A percentile compares a stretch with the other conserved stretches of the same genome.
Conservation (phyloP, 1,140 invertebrate species). For the Pseudobourletiella spinata region DNA sequence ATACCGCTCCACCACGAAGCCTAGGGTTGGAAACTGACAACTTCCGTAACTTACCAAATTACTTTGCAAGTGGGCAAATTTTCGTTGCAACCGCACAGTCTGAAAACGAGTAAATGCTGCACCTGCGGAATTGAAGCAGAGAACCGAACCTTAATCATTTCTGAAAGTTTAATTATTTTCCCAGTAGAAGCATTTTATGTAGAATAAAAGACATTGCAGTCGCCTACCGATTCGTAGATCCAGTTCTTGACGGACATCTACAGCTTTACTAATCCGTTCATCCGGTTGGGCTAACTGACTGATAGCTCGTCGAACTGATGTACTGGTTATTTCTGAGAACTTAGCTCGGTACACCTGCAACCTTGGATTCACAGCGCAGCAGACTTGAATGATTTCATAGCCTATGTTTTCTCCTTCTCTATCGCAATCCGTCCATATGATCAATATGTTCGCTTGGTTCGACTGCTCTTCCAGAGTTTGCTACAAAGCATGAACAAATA, state of each 20-base stretch:
- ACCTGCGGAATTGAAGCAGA: too few species aligned
- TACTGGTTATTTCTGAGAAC: conserved; percentile 93
- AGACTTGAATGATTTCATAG: conserved; percentile 93
- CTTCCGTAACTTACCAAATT: conserved; percentile 93
- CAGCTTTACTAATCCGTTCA: conserved; percentile 79
- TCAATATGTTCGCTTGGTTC: conserved; percentile 62
- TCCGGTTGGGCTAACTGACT: conserved; percentile 70
- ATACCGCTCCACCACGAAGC: conserved; percentile 93
- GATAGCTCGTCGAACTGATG: conserved; percentile 70
- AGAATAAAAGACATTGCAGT: too few species aligned
- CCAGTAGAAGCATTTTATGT: too few species aligned
- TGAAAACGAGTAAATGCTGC: conserved; percentile 98
- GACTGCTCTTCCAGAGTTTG: conserved; percentile 75
- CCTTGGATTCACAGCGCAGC: conserved; percentile 65
- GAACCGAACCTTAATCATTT: conserved; percentile 8
- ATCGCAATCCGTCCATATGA: conserved; percentile 99
- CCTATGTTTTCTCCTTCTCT: conserved; percentile 99
- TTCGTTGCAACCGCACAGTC: conserved; percentile 76
- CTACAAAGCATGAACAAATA: conserved; percentile 43
- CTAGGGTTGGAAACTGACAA: conserved; percentile 94
- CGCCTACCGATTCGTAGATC: conserved; percentile 86
- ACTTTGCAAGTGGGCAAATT: conserved; percentile 67
- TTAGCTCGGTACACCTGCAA: conserved; percentile 74
- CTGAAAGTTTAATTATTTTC: too few species aligned
- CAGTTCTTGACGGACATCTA: conserved; percentile 87